A percentile compares a stretch with the other conserved stretches of the same genome.
These are phyloP conservation scores for Spodoptera frugiperda DNA, from an alignment of 1,140 invertebrate species.

Conservation along the genomic window DNA sequence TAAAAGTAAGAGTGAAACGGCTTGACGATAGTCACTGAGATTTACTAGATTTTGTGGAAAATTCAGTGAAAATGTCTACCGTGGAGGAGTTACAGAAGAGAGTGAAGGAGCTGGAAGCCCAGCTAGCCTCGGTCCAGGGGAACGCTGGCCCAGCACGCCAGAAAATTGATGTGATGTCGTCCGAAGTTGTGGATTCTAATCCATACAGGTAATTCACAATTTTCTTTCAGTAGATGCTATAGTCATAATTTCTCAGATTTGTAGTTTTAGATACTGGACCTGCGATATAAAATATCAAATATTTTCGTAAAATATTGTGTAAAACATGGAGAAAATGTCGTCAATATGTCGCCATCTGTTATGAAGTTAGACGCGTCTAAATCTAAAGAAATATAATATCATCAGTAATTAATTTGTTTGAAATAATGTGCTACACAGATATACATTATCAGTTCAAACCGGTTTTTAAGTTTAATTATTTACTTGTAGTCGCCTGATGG, in stretches of 20 bases:
- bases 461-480: not conserved
- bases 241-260: not conserved
- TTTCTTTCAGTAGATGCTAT: not conserved
- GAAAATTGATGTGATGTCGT: slow-evolving; percentile 83
- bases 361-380: not conserved
- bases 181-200: slow-evolving; percentile 97
- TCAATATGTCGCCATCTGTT: slow-evolving; percentile 30
- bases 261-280: slow-evolving; percentile 37
- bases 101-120: slow-evolving; percentile 87
- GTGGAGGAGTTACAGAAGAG: slow-evolving; percentile 81
- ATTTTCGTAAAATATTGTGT: not conserved
- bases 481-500: slow-evolving; percentile 96
- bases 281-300: not conserved
- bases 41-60: slow-evolving; percentile 49
- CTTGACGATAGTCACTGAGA: not conserved
- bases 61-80: slow-evolving; percentile 74
- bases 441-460: too few species aligned
- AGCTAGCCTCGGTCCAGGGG: slow-evolving; percentile 82
- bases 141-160: slow-evolving; percentile 83
- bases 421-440: too few species aligned
- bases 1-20: slow-evolving; percentile 20
- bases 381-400: too few species aligned
- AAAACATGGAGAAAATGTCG: not conserved
- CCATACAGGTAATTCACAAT: slow-evolving; percentile 94
- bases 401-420: too few species aligned